Percentiles rank a stretch among this genome's conserved stretches.
Evolutionary conservation across 2,113 vertebrate genomes (phyloP).

Genomic region (Cranoglanis bouderius): DNA sequence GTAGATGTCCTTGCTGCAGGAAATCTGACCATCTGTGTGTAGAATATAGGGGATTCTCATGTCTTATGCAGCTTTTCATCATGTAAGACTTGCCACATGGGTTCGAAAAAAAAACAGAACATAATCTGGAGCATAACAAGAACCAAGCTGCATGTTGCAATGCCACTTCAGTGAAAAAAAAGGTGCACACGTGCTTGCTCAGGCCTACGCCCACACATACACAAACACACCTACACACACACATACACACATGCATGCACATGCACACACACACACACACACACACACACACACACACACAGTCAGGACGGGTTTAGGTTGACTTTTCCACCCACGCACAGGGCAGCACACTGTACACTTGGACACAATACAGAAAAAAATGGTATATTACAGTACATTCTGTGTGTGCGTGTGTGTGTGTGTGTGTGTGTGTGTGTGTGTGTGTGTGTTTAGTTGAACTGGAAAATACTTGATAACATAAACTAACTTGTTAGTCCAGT

Average conservation of each 20-base stretch:
- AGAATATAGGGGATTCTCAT: not conserved
- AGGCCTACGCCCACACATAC: constrained; percentile 8
- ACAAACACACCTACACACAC: constrained; percentile 26
- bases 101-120: not conserved
- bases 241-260: no score
- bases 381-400: not conserved
- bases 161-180: constrained; percentile 40
- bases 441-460: not conserved
- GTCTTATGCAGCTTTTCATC: constrained; percentile 6
- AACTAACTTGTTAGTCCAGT: not conserved
- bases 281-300: constrained; percentile 24
- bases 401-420: not conserved
- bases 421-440: constrained; percentile 6
- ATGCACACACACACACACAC: constrained; percentile 33
- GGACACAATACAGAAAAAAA: constrained; percentile 2
- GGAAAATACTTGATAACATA: not conserved
- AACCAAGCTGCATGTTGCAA: constrained; percentile 36
- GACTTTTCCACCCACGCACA: constrained; percentile 32
- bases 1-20: not conserved
- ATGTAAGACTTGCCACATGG: not conserved
- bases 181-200: constrained; percentile 9
- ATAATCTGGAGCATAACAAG: constrained; percentile 10
- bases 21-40: not conserved
- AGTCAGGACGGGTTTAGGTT: constrained; percentile 11
- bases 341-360: not conserved